Percentiles rank a stretch among this genome's conserved stretches.
phyloP scores from a whole-genome alignment of 2,888 invertebrate genomes.

The Melieria omissa region DNA sequence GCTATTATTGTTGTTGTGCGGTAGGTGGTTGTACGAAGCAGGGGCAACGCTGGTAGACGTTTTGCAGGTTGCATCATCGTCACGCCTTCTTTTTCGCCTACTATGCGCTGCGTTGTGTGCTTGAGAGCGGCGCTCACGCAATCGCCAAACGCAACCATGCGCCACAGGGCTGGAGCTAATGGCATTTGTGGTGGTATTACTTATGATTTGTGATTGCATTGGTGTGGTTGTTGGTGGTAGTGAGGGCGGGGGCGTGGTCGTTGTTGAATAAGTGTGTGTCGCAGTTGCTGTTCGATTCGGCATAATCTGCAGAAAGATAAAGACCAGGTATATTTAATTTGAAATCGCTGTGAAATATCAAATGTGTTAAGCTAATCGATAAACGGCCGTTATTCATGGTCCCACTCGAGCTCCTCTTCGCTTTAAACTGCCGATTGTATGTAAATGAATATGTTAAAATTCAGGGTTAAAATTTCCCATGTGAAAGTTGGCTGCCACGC shows the following conservation, averaged over 20 bases:
- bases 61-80: constrained; percentile 16
- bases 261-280: constrained; percentile 38
- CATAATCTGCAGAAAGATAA: constrained; percentile 45
- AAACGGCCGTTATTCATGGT: too few relatives aligned
- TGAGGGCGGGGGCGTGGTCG: constrained; percentile 28
- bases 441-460: not conserved
- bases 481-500: not conserved
- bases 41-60: constrained; percentile 5
- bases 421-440: not conserved
- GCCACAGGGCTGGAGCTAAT: constrained; percentile 26
- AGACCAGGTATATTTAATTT: not conserved
- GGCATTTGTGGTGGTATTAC: constrained; percentile 14
- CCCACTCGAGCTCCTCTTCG: too few relatives aligned
- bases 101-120: constrained; percentile 36
- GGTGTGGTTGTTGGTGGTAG: constrained; percentile 39
- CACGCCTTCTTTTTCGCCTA: constrained; percentile 36
- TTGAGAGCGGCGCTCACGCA: constrained; percentile 32
- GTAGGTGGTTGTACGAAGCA: not conserved
- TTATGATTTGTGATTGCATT: constrained; percentile 37
- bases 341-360: not conserved
- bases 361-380: too few relatives aligned
- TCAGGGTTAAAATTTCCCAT: constrained; percentile 40
- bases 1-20: constrained; percentile 28
- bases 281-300: constrained; percentile 47
- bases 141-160: constrained; percentile 33